Evolutionary conservation across 2,113 vertebrate genomes (phyloP).

Genomic region (Andinoacara biseriatus): DNA sequence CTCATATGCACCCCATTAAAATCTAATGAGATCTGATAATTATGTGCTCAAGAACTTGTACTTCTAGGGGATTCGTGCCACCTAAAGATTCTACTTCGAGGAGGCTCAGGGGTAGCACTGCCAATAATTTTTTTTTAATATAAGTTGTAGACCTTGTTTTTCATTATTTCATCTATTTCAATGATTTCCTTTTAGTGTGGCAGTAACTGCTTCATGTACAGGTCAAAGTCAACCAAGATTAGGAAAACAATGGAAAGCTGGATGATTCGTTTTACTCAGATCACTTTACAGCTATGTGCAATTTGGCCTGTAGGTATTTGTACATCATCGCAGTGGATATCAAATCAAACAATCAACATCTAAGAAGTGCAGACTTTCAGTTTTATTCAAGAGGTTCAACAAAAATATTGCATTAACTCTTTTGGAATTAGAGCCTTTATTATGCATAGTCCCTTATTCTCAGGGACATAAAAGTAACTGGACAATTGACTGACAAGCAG

Average conservation of each 20-base stretch:
- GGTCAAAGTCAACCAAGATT: conserved; percentile 28
- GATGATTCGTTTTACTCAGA: not conserved
- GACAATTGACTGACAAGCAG: not conserved
- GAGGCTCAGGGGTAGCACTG: no score
- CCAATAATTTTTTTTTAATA: not conserved
- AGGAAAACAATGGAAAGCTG: conserved; percentile 24
- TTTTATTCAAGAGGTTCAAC: not conserved
- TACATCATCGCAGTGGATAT: not conserved
- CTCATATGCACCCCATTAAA: no score
- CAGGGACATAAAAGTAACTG: not conserved
- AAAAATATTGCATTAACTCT: not conserved
- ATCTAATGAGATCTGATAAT: no score
- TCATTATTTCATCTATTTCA: conserved; percentile 27
- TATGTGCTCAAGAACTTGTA: no score
- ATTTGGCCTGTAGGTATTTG: not conserved
- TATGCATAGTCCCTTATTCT: not conserved
- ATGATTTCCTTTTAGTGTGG: conserved; percentile 23
- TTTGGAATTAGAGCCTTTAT: not conserved
- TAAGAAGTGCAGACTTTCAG: not conserved
- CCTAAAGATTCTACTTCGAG: no score
- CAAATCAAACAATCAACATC: rapidly evolving
- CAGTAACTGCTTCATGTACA: conserved; percentile 30
- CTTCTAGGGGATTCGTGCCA: no score
- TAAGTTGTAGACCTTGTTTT: conserved; percentile 35
- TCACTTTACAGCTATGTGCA: not conserved